These are phyloP conservation scores for Bradysia coprophila DNA, from an alignment of 1,140 invertebrate species.

Conservation along the genomic window DNA sequence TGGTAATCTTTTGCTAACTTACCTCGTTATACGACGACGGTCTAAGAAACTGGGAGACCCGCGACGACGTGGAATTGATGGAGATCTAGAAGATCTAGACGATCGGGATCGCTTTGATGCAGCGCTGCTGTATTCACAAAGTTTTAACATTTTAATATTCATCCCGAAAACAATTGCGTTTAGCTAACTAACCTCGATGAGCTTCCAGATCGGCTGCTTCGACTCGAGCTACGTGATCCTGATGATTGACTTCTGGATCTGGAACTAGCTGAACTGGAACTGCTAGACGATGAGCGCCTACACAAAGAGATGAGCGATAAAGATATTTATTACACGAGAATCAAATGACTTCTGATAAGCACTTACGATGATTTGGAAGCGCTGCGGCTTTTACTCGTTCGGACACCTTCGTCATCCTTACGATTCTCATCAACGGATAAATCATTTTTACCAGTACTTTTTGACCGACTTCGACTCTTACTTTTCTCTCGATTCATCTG, in stretches of 20 bases:
- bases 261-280: constrained; percentile 16
- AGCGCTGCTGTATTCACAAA: not conserved
- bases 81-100: constrained; percentile 32
- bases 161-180: not conserved
- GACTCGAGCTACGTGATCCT: constrained; percentile 29
- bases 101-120: not conserved
- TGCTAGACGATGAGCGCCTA: constrained; percentile 25
- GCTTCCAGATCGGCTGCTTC: constrained; percentile 18
- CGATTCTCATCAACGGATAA: no score
- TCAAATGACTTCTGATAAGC: no score
- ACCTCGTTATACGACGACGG: constrained; percentile 80
- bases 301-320: not conserved
- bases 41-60: constrained; percentile 84
- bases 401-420: no score
- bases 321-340: no score
- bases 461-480: constrained; percentile 15
- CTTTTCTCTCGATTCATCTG: not conserved
- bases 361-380: constrained; percentile 23
- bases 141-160: not conserved
- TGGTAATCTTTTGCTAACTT: no score
- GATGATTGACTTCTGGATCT: constrained; percentile 26
- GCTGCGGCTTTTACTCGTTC: constrained; percentile 14
- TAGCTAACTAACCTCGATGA: constrained; percentile 12
- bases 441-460: constrained; percentile 9
- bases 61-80: constrained; percentile 68